These are phyloP conservation scores for Pelecanoides urinatrix DNA, from an alignment of 2,113 vertebrate genomes.

Conservation along the genomic window DNA sequence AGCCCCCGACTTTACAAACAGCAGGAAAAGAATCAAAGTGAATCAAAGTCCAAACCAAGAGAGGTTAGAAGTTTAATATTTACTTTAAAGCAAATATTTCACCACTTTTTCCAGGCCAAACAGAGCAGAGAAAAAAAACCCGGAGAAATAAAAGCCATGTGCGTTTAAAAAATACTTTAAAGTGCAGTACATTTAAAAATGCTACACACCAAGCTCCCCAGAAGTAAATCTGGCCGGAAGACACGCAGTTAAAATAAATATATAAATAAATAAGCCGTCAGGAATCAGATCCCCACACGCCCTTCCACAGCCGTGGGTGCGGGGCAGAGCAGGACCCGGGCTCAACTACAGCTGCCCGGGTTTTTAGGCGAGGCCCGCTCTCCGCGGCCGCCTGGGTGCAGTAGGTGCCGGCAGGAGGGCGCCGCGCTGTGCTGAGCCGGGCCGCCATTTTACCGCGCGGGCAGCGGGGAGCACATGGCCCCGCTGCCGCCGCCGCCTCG, in stretches of 20 bases:
- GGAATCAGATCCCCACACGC: too few species aligned
- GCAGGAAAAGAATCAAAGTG: background rate
- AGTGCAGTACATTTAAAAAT: background rate
- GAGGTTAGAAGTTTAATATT: background rate
- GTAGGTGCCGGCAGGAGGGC: background rate
- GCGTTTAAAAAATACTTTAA: background rate
- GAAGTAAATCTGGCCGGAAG: too few species aligned
- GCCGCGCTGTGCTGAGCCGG: fast-evolving
- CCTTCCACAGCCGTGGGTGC: fast-evolving
- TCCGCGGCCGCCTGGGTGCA: too few species aligned
- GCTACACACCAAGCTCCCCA: background rate
- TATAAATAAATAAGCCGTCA: background rate
- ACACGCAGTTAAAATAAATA: background rate
- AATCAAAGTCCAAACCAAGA: constrained; percentile 4
- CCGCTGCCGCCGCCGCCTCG: background rate
- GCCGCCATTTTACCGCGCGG: background rate
- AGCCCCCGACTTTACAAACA: background rate
- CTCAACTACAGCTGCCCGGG: too few species aligned
- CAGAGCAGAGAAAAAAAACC: too few species aligned
- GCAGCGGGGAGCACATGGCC: background rate
- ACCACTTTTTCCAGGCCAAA: background rate
- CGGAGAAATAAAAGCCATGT: background rate
- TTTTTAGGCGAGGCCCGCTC: too few species aligned
- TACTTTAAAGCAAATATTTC: constrained; percentile 54
- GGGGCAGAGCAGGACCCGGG: background rate